Evolutionary conservation across 2,113 vertebrate genomes (phyloP).

Genomic region (Turnix velox): DNA sequence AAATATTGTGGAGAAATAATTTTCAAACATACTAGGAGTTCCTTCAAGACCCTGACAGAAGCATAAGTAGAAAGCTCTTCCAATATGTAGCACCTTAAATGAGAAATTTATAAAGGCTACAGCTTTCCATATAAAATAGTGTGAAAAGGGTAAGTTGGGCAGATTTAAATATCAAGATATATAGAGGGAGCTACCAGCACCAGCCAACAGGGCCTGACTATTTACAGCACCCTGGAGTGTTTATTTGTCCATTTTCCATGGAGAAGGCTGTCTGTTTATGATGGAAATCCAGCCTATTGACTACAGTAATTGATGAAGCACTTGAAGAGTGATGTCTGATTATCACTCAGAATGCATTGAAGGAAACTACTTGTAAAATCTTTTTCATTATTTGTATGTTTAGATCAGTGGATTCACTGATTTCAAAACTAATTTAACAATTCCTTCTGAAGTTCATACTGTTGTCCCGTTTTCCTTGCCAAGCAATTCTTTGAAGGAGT

Average conservation of each 20-base stretch:
- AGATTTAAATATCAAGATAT: constrained; percentile 35
- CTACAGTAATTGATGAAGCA: constrained; percentile 16
- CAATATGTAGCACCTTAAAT: background rate
- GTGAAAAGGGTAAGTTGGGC: background rate
- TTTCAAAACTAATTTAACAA: constrained; percentile 55
- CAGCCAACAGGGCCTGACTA: background rate
- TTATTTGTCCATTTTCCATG: background rate
- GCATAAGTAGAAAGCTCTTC: background rate
- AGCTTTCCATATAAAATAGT: background rate
- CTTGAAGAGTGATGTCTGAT: background rate
- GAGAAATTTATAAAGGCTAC: background rate
- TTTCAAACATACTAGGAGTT: background rate
- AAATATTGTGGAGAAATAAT: background rate
- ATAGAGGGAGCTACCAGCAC: background rate
- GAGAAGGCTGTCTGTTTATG: background rate
- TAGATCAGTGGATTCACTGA: constrained; percentile 29
- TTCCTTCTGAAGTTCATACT: background rate
- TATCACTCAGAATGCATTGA: constrained; percentile 1
- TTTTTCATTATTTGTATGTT: constrained; percentile 53
- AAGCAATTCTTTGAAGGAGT: background rate
- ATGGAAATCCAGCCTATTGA: constrained; percentile 13
- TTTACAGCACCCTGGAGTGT: background rate
- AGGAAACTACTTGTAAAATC: constrained; percentile 11
- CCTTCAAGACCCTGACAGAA: background rate
- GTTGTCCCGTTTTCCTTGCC: background rate